phyloP scores from a whole-genome alignment of 1,140 invertebrate genomes.

The Pararge aegeria region DNA sequence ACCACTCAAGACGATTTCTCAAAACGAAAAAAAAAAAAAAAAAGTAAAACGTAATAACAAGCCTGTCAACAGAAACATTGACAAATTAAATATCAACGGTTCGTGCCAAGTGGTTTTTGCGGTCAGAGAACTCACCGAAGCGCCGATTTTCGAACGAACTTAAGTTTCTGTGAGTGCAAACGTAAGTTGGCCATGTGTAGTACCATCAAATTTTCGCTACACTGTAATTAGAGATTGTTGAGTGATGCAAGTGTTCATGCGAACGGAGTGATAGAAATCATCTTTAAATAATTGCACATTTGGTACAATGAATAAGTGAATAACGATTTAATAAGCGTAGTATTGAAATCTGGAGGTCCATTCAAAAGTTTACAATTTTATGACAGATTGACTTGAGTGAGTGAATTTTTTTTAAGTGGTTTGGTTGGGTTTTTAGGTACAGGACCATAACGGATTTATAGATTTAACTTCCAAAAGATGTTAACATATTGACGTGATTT shows the following conservation, averaged over 20 bases:
- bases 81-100: conserved; percentile 33
- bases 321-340: neutral
- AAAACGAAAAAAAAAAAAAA: conserved; percentile 27
- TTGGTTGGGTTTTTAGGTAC: no score
- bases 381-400: neutral
- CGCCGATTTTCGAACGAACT: neutral
- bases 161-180: neutral
- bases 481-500: no score
- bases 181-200: conserved; percentile 23
- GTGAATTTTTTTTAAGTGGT: neutral
- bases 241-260: conserved; percentile 63
- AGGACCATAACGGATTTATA: no score
- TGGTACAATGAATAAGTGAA: conserved; percentile 31
- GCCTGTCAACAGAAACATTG: conserved; percentile 34
- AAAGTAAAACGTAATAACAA: conserved; percentile 26
- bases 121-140: conserved; percentile 11
- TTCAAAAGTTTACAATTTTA: neutral
- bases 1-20: conserved; percentile 30
- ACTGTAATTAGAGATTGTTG: conserved; percentile 39
- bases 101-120: conserved; percentile 28
- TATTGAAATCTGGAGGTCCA: neutral
- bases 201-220: conserved; percentile 35
- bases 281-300: conserved; percentile 31
- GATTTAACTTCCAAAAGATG: no score
- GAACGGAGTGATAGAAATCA: conserved; percentile 62